Conservation (phyloP, 2,888 invertebrate species). For the Coenonympha arcania region DNA sequence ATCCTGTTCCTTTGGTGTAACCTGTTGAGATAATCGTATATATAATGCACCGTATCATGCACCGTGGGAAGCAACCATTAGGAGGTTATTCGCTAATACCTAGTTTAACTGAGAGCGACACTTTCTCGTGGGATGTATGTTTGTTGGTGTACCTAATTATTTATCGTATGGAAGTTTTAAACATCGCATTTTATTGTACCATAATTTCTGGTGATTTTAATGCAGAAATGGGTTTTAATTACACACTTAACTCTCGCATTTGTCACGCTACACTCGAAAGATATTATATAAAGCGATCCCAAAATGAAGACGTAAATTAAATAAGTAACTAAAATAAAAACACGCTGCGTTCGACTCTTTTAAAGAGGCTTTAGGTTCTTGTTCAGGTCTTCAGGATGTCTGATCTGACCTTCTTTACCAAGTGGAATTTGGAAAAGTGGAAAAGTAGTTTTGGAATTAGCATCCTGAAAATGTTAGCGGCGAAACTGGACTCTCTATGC, state of each 20-base stretch:
- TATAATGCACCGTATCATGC: background rate
- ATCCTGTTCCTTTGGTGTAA: background rate
- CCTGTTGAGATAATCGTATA: background rate
- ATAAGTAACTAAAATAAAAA: too few relatives aligned
- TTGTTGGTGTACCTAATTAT: background rate
- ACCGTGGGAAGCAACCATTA: slow-evolving; percentile 1
- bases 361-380: too few relatives aligned
- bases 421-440: too few relatives aligned
- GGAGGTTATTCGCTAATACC: background rate
- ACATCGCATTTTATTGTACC: background rate
- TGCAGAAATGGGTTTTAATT: background rate
- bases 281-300: background rate
- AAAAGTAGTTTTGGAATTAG: too few relatives aligned
- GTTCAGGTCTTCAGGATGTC: too few relatives aligned
- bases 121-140: slow-evolving; percentile 11
- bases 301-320: too few relatives aligned
- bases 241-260: background rate
- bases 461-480: background rate
- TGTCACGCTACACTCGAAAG: background rate
- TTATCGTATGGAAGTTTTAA: slow-evolving; percentile 11
- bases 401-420: too few relatives aligned
- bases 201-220: background rate
- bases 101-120: slow-evolving; percentile 5
- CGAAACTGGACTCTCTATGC: background rate
- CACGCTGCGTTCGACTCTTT: too few relatives aligned